Evolutionary conservation across 53 echinoderm and acorn worm species (phyloP).

Genomic region (Patiria pectinifera): DNA sequence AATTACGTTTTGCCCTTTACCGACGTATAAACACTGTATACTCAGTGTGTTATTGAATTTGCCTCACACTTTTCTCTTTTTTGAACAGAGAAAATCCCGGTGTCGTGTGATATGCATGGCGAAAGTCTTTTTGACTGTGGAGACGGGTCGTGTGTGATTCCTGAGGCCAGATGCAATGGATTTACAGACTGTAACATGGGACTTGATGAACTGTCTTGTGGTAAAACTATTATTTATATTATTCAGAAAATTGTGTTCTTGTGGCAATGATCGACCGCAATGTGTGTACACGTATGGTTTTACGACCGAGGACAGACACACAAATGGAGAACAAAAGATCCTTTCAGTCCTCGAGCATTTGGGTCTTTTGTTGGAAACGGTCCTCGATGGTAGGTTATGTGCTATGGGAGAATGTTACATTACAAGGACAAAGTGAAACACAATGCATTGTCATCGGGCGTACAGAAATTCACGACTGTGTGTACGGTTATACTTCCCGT

Average conservation of each 20-base stretch:
- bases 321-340: too few relatives aligned
- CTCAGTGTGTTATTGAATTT: not conserved
- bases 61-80: not conserved
- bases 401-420: too few relatives aligned
- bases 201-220: constrained; percentile 2
- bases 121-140: constrained; percentile 8
- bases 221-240: not conserved
- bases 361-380: too few relatives aligned
- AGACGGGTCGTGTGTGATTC: constrained; percentile 22
- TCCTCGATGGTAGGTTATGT: too few relatives aligned
- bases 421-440: too few relatives aligned
- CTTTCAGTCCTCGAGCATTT: too few relatives aligned
- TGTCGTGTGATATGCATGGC: not conserved
- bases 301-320: too few relatives aligned
- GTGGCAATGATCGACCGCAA: not conserved
- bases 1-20: too few relatives aligned
- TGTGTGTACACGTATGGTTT: too few relatives aligned
- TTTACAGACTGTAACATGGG: not conserved
- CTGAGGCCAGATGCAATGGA: constrained; percentile 20
- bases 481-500: too few relatives aligned
- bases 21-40: not conserved
- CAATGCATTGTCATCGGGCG: too few relatives aligned
- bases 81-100: not conserved
- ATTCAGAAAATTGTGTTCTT: not conserved
- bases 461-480: too few relatives aligned